Percentiles rank a stretch among this genome's conserved stretches.
Conservation (phyloP, 2,113 vertebrate species). For the Microcebus ravelobensis region DNA sequence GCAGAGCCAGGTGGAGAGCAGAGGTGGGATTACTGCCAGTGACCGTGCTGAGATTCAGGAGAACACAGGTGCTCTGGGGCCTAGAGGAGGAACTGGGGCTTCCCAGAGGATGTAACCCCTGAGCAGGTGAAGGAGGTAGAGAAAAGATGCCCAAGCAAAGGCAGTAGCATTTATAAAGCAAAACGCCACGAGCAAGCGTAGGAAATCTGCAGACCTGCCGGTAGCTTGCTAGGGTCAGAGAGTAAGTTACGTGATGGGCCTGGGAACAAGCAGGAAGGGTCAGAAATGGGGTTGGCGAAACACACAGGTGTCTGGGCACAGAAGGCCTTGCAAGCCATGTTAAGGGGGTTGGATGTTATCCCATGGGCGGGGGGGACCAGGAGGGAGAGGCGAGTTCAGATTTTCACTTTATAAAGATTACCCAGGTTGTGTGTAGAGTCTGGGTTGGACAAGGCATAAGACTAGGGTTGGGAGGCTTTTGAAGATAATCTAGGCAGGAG, state of each 20-base stretch:
- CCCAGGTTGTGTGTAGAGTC: no score
- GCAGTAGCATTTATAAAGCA: no score
- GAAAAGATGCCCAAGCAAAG: background rate
- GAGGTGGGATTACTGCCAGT: background rate
- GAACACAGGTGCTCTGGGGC: background rate
- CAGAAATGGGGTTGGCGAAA: no score
- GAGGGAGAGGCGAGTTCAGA: background rate
- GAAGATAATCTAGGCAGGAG: background rate
- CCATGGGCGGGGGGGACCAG: fast-evolving
- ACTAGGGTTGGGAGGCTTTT: background rate
- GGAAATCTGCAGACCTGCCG: background rate
- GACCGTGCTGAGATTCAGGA: background rate
- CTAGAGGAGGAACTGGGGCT: background rate
- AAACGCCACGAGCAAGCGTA: background rate
- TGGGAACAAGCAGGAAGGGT: fast-evolving
- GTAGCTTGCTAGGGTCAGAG: background rate
- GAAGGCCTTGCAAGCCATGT: background rate
- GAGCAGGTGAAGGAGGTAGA: background rate
- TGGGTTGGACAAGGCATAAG: background rate
- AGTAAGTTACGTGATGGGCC: fast-evolving
- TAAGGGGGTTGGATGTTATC: background rate
- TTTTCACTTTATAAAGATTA: background rate
- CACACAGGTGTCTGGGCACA: background rate
- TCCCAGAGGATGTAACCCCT: background rate
- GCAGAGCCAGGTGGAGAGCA: background rate